Evolutionary conservation across 2,888 invertebrate genomes (phyloP).

Genomic region (Zygothrica quintamaculata): DNA sequence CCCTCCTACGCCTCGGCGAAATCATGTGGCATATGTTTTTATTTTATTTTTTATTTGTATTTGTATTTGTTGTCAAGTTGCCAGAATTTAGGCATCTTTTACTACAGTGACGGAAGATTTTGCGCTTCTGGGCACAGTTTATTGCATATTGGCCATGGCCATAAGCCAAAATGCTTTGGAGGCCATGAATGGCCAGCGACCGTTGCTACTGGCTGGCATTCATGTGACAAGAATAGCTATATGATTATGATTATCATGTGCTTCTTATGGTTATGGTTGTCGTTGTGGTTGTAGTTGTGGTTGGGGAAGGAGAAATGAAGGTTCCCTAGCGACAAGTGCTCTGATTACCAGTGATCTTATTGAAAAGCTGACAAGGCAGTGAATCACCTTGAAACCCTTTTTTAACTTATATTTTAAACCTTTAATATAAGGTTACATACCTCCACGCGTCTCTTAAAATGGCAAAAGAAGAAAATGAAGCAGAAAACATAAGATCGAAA

Average conservation of each 20-base stretch:
- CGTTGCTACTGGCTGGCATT: slow-evolving; percentile 33
- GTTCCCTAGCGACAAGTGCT: slow-evolving; percentile 27
- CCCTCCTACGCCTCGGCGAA: slow-evolving; percentile 57
- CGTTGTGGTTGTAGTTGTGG: background rate
- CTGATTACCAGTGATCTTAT: background rate
- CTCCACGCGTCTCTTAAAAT: slow-evolving; percentile 41
- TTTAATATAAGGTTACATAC: background rate
- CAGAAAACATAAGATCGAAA: slow-evolving; percentile 3
- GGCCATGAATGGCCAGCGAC: slow-evolving; percentile 58
- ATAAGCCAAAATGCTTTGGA: slow-evolving; percentile 44
- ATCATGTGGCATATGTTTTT: slow-evolving; percentile 55
- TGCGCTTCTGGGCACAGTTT: slow-evolving; percentile 29
- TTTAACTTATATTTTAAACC: background rate
- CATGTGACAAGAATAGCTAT: slow-evolving; percentile 67
- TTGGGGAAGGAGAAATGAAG: slow-evolving; percentile 73
- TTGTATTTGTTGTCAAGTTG: slow-evolving; percentile 44
- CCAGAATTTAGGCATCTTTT: slow-evolving; percentile 46
- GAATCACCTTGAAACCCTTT: slow-evolving; percentile 15
- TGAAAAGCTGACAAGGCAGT: background rate
- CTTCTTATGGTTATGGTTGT: too few relatives aligned
- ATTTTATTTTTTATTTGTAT: too few relatives aligned
- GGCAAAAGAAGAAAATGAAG: slow-evolving; percentile 30
- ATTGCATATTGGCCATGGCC: slow-evolving; percentile 53
- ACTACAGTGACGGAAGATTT: slow-evolving; percentile 61
- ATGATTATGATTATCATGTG: slow-evolving; percentile 53